Evolutionary conservation across 2,888 invertebrate genomes (phyloP), one percentile per base, ranked within the genome.

Genomic region (Apoda limacodes): DNA sequence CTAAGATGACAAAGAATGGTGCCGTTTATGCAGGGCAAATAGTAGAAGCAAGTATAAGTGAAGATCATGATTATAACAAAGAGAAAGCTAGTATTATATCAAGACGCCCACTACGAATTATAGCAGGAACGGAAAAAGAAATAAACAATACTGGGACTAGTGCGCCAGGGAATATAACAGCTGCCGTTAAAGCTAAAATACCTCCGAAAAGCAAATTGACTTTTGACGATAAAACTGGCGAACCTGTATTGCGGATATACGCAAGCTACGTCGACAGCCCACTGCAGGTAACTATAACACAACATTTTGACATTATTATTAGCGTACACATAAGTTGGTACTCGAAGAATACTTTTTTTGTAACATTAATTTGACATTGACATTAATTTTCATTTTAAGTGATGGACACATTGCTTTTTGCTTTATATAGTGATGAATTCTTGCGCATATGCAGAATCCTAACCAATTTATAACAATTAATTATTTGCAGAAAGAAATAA

Each of bases 191-290:
- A 47, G 72, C 72, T 0, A 76, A 67, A 43, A 71, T 71, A 34
- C 72, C 78, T 12, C 69, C 75, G 6, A 74, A 69, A 36, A 76
- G 69, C 42, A 78, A 74, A 45, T 43, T 80, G 28, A 69, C 66
- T 2, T 70, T 69, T 43, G 80, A 78, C 35, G 70, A 72, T 32
- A 68, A 70, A 34, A 74, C 74, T 21, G 78, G 76, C 4, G 75
- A 78, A 39, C 78, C 82, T 4, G 71, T 83, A 13, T 59, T 85
- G 43, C 74, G 82, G 44, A 84, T 85, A 52, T 85, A 83, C 42
- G 83, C 80, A 1, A 80, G 74, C 44, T 80, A 78, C 34, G 49
- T 66, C 20, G 69, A 75, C 32, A 65, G 43, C 38, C 62, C 67
- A 5, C 31, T 52, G 17, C 72, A 71, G 64, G 78, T 78, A 52